Conservation (phyloP, 92 coral and sea anemone species). For the Zoanthus gigantus region DNA sequence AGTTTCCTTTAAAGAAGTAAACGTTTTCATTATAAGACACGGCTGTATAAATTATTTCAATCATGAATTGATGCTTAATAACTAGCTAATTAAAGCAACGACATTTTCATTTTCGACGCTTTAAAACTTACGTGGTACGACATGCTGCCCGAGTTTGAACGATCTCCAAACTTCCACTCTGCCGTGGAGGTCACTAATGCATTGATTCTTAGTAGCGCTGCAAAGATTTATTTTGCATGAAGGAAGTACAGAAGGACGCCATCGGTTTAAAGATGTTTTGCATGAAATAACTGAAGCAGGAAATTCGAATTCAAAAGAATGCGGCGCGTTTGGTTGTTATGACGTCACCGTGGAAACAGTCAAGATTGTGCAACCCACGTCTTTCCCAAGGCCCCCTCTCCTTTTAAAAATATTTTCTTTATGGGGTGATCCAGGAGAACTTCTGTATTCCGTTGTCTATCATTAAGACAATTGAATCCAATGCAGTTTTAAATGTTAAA, state of each 20-base stretch:
- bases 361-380: neutral
- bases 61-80: neutral
- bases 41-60: neutral
- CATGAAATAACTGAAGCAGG: slow-evolving; percentile 34
- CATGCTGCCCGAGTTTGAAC: slow-evolving; percentile 1
- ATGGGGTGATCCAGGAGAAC: too few species aligned
- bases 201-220: neutral
- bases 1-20: slow-evolving; percentile 33
- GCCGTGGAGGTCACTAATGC: neutral
- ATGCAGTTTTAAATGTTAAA: too few species aligned
- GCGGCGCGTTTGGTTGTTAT: slow-evolving; percentile 54
- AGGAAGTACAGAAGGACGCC: neutral
- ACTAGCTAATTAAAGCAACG: neutral
- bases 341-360: slow-evolving; percentile 78
- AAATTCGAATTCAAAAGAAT: slow-evolving; percentile 46
- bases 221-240: neutral
- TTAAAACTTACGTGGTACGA: slow-evolving; percentile 36
- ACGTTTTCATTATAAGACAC: neutral
- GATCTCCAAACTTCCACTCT: neutral
- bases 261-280: slow-evolving; percentile 2
- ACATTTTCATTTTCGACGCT: neutral
- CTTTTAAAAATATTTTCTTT: too few species aligned
- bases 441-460: too few species aligned
- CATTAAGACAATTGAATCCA: too few species aligned
- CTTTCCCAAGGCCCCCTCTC: neutral